A percentile compares a stretch with the other conserved stretches of the same genome.
phyloP scores from a whole-genome alignment of 2,888 invertebrate species.

The Limnephilus rhombicus region DNA sequence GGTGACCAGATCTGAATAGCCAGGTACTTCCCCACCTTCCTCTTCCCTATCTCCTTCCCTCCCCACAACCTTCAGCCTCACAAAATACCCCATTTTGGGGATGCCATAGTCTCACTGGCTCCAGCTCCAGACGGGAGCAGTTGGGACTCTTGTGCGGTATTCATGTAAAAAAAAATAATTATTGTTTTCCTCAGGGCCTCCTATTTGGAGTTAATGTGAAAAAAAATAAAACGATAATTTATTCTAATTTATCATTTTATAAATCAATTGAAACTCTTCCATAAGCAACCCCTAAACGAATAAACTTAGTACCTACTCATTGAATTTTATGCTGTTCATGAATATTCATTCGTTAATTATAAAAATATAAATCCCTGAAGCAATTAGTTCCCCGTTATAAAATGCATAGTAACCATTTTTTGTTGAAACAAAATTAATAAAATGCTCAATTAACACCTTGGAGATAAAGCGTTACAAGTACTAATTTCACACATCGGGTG shows the following conservation, averaged over 20 bases:
- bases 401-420: slow-evolving; percentile 50
- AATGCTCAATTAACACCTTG: slow-evolving; percentile 60
- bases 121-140: no score
- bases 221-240: background rate
- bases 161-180: no score
- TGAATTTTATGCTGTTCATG: background rate
- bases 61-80: no score
- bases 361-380: slow-evolving; percentile 42
- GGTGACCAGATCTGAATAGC: no score
- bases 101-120: no score
- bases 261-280: background rate
- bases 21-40: no score
- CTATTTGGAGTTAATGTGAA: no score
- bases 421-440: slow-evolving; percentile 38
- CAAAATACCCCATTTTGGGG: no score
- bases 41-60: no score
- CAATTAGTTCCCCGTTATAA: slow-evolving; percentile 42
- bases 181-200: no score
- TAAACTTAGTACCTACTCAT: background rate
- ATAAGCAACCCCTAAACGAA: background rate
- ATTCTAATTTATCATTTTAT: background rate
- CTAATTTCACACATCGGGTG: slow-evolving; percentile 63
- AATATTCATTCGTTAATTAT: slow-evolving; percentile 43
- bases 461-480: slow-evolving; percentile 56
- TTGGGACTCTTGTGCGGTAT: no score